A percentile compares a stretch with the other conserved stretches of the same genome.
phyloP scores from a whole-genome alignment of 1,140 invertebrate species.

The Onthophagus taurus region DNA sequence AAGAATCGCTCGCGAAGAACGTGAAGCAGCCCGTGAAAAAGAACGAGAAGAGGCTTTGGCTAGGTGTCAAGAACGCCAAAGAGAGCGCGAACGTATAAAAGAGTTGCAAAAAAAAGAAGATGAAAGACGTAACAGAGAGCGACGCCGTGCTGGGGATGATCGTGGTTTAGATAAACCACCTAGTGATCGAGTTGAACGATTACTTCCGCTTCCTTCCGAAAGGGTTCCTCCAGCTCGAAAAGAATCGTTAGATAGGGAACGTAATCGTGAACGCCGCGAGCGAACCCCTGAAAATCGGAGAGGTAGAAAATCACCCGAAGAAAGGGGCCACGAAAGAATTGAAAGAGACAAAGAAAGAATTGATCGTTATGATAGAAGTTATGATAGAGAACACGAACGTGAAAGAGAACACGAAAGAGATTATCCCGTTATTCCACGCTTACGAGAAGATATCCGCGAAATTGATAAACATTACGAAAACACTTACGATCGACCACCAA shows the following conservation, averaged over 20 bases:
- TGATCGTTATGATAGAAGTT: conserved; percentile 22
- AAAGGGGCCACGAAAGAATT: conserved; percentile 21
- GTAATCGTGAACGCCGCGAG: conserved; percentile 19
- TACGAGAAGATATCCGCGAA: conserved; percentile 22
- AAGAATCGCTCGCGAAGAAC: conserved; percentile 37
- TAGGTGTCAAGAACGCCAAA: conserved; percentile 45
- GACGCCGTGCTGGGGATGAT: conserved; percentile 28
- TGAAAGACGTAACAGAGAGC: conserved; percentile 30
- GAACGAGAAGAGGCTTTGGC: conserved; percentile 48
- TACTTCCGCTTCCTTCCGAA: conserved; percentile 31
- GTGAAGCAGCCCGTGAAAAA: conserved; percentile 45
- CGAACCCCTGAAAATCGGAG: conserved; percentile 15
- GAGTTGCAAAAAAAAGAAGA: conserved; percentile 38
- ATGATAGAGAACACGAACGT: conserved; percentile 24
- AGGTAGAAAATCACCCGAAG: conserved; percentile 25
- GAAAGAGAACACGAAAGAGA: conserved; percentile 20
- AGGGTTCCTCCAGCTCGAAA: conserved; percentile 28
- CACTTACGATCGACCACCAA: conserved; percentile 26
- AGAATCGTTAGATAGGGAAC: conserved; percentile 27
- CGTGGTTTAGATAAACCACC: conserved; percentile 34
- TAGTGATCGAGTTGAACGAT: conserved; percentile 30
- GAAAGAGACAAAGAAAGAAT: conserved; percentile 15
- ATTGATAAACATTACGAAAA: conserved; percentile 33
- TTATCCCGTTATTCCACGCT: conserved; percentile 12
- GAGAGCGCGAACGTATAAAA: conserved; percentile 49